Base-by-base conservation (phyloP, 2,888 invertebrate genomes). In the Chesias legatella region DNA sequence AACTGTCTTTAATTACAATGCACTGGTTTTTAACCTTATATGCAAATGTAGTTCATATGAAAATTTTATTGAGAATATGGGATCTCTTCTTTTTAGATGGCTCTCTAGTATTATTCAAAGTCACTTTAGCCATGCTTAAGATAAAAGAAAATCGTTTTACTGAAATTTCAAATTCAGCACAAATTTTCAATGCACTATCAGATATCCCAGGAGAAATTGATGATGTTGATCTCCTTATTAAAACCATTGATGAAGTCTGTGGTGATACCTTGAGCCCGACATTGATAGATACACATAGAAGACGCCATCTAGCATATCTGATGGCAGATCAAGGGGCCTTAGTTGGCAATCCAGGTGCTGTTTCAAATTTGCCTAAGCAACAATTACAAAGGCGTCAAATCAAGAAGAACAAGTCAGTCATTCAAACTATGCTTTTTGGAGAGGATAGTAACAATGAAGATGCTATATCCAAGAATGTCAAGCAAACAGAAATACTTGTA, bases 21-120 rank as follows among this genome's bases (percentile, higher is more conserved):
- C 97, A 98, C 73, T 99, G 99, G 99, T 98, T 99, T 79, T 89
- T 99, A 33, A 98, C 99, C 1, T 80, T 99, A 13, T 99, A 98
- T 82, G 97, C 99, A 0, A 97, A 97, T 73, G 98, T 98, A 33
- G 96, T 99, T 1, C 97, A 98, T 66, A 97, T 97, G 92, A 96
- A 96, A 88, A 95, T 98, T 55, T 90, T 99, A 46, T 88, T 91
- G 6, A 90, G 98, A 53, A 92, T 99, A 55, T 99, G 99, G 99
- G 99, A 99, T 81, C 90, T 98, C 55, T 96, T 99, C 78, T 98
- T 98, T 79, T 94, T 96, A 65, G 97, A 98, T 75, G 99, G 99
- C 21, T 97, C 98, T 20, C 92, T 97, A 48, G 94, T 98, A 13
- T 89, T 99, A 26, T 99, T 99, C 77, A 97, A 98, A 90, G 91